A percentile compares a stretch with the other conserved stretches of the same genome.
phyloP scores from a whole-genome alignment of 2,113 vertebrate genomes.

The Otus sunia region DNA sequence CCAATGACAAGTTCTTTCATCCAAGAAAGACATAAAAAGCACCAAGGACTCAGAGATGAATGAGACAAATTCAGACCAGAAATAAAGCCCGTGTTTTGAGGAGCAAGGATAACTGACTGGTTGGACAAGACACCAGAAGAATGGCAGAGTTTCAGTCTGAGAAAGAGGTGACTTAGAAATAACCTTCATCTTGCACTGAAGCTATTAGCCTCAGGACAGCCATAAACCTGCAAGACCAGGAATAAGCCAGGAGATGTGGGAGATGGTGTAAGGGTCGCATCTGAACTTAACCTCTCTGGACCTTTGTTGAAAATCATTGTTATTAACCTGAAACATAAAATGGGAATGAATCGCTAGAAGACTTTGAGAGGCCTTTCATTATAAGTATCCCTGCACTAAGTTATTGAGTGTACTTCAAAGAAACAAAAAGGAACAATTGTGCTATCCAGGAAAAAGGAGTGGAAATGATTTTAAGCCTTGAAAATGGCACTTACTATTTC shows the following conservation, averaged over 20 bases:
- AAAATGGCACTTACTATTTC: neutral
- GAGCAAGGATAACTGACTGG: neutral
- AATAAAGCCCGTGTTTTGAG: neutral
- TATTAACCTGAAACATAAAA: neutral
- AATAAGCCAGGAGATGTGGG: neutral
- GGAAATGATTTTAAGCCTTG: neutral
- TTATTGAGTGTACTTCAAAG: neutral
- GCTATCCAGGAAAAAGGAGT: neutral
- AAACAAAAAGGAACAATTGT: neutral
- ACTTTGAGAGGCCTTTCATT: neutral
- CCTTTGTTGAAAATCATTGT: neutral
- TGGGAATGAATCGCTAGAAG: neutral
- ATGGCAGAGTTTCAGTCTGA: neutral
- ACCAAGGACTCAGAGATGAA: neutral
- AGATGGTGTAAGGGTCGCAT: rapidly evolving
- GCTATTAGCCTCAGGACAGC: neutral
- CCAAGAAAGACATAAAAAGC: neutral
- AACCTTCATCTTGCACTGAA: neutral
- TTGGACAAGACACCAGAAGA: neutral
- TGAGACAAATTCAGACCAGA: neutral
- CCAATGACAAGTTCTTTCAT: neutral
- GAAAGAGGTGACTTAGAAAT: neutral
- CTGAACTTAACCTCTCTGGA: neutral
- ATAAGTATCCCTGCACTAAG: neutral
- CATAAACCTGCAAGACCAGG: neutral